Evolutionary conservation across 2,113 vertebrate genomes (phyloP).

Genomic region (Porphyrio hochstetteri): DNA sequence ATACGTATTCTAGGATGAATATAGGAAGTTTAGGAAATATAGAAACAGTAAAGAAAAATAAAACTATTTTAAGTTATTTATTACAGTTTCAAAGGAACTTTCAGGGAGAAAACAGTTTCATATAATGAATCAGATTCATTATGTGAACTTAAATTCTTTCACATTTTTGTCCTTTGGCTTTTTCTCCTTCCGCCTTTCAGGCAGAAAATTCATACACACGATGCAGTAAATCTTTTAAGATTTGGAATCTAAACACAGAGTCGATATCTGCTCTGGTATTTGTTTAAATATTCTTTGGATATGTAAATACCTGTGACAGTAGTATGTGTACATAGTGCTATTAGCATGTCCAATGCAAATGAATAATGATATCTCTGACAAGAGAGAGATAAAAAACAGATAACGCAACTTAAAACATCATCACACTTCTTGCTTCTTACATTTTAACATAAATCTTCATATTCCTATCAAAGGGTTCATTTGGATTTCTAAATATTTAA

Average conservation of each 20-base stretch:
- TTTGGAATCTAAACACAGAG: not conserved
- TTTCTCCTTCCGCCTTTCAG: not conserved
- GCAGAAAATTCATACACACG: not conserved
- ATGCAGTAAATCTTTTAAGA: not conserved
- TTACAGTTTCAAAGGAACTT: not conserved
- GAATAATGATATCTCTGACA: not conserved
- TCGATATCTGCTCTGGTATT: not conserved
- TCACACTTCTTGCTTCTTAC: not conserved
- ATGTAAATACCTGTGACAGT: not conserved
- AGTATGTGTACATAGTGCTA: not conserved
- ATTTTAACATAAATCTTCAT: constrained; percentile 22
- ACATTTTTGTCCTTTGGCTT: not conserved
- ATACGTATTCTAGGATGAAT: not conserved
- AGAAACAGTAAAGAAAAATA: not conserved
- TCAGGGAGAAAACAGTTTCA: not conserved
- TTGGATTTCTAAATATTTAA: constrained; percentile 54
- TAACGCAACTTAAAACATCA: not conserved
- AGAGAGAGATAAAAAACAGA: not conserved
- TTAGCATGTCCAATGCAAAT: not conserved
- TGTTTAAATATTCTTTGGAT: not conserved
- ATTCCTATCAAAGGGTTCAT: constrained; percentile 6
- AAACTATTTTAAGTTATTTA: not conserved
- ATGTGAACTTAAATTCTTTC: not conserved
- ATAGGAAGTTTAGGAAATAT: not conserved
- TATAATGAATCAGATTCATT: not conserved